phyloP scores from a whole-genome alignment of 2,888 invertebrate genomes.

The Philonicus albiceps region DNA sequence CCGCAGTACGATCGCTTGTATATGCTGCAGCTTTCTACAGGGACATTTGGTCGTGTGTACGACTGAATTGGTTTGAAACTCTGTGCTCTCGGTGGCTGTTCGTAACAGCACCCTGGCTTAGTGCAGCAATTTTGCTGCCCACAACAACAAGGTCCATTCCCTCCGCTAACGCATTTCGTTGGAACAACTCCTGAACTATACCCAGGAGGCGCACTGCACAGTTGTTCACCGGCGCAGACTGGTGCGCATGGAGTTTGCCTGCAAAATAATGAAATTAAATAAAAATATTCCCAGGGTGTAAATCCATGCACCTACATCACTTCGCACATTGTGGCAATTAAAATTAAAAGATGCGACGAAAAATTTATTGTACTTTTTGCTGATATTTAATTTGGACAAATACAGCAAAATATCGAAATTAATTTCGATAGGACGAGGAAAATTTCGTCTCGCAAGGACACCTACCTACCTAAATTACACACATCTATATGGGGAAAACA shows the following conservation, averaged over 20 bases:
- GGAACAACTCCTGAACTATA: background rate
- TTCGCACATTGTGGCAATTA: background rate
- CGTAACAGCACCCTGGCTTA: slow-evolving; percentile 55
- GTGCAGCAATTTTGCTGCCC: background rate
- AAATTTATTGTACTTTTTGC: background rate
- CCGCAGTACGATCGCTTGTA: slow-evolving; percentile 73
- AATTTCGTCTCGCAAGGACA: slow-evolving; percentile 1
- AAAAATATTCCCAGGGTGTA: background rate
- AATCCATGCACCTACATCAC: background rate
- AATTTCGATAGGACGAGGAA: background rate
- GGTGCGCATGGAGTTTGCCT: background rate
- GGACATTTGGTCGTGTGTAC: slow-evolving; percentile 68
- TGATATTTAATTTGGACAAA: background rate
- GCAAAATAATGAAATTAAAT: background rate
- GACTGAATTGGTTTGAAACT: slow-evolving; percentile 56
- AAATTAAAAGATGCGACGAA: background rate
- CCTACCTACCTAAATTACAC: background rate
- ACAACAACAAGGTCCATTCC: background rate
- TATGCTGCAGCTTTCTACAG: slow-evolving; percentile 70
- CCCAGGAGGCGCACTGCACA: background rate
- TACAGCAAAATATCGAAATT: background rate
- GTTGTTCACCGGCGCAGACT: background rate
- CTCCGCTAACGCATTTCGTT: background rate
- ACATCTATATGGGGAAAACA: background rate
- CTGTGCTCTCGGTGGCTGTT: slow-evolving; percentile 57